Percentiles rank a stretch among this genome's conserved stretches.
These are phyloP conservation scores for Conus ventricosus DNA, from an alignment of 1,140 invertebrate genomes.

Conservation along the genomic window DNA sequence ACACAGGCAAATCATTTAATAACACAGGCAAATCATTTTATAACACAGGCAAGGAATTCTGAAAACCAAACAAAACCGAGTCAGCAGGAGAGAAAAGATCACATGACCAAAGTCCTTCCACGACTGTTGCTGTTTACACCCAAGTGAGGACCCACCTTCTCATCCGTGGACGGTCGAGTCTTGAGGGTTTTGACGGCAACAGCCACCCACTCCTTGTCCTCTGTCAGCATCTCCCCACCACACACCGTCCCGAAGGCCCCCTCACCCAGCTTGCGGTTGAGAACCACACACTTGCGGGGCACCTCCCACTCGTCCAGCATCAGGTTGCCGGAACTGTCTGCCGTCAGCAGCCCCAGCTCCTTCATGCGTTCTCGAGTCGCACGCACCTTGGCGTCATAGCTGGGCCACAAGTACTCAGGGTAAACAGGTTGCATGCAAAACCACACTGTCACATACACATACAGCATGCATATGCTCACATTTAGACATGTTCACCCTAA, in stretches of 20 bases:
- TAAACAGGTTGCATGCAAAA: not conserved
- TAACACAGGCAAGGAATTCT: no score
- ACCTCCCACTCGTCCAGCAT: constrained; percentile 91
- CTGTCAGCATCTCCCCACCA: constrained; percentile 86
- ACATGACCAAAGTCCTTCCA: no score
- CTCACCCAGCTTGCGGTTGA: constrained; percentile 91
- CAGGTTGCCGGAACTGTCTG: constrained; percentile 73
- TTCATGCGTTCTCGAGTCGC: constrained; percentile 84
- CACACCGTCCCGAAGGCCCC: constrained; percentile 92
- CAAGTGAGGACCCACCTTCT: constrained; percentile 78
- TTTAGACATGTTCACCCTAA: no score
- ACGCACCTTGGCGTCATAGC: constrained; percentile 84
- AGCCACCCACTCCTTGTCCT: constrained; percentile 83
- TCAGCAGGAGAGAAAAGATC: no score
- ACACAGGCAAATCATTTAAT: no score
- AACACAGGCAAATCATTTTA: no score
- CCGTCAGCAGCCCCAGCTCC: constrained; percentile 80
- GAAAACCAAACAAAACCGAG: no score
- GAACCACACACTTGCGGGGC: constrained; percentile 87
- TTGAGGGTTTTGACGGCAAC: constrained; percentile 95
- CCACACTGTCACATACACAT: no score
- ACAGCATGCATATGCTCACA: no score
- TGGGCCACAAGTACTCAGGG: constrained; percentile 54
- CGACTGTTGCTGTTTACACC: no score
- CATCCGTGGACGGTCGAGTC: constrained; percentile 86